Conservation (phyloP, 2,888 invertebrate genomes). For the Drosophila picticornis region DNA sequence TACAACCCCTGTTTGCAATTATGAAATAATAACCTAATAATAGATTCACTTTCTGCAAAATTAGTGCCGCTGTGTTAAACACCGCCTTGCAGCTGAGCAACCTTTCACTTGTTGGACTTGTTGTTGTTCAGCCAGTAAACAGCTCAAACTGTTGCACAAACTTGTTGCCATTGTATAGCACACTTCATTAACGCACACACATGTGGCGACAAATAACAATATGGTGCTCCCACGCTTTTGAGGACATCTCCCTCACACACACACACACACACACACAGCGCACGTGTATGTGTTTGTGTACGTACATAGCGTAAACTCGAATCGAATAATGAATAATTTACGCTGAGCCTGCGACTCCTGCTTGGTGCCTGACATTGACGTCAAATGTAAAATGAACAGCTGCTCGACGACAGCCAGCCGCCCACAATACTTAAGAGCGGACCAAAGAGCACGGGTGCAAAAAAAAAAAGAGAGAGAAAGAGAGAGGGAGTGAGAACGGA, state of each 20-base stretch:
- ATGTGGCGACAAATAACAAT: conserved; percentile 58
- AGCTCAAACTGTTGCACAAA: conserved; percentile 69
- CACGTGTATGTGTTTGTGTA: background rate
- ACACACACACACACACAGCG: background rate
- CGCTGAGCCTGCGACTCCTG: conserved; percentile 60
- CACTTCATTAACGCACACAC: conserved; percentile 64
- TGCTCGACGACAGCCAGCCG: conserved; percentile 52
- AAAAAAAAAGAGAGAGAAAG: conserved; percentile 45
- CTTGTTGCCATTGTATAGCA: conserved; percentile 61
- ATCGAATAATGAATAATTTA: conserved; percentile 75
- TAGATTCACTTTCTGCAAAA: conserved; percentile 1
- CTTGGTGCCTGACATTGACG: conserved; percentile 63
- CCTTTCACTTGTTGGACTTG: conserved; percentile 9
- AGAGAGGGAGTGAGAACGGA: conserved; percentile 8
- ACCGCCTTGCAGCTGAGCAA: conserved; percentile 11
- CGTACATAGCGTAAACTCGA: conserved; percentile 58
- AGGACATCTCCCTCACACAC: conserved; percentile 6
- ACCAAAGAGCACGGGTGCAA: conserved; percentile 41
- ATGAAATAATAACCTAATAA: conserved; percentile 1
- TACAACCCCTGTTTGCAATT: background rate
- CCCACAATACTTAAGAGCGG: conserved; percentile 62
- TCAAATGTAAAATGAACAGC: conserved; percentile 66
- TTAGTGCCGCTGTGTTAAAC: conserved; percentile 10
- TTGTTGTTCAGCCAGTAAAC: conserved; percentile 29
- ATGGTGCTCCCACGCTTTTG: conserved; percentile 67